Evolutionary conservation across 2,113 vertebrate species (phyloP).

Genomic region (Neogobius melanostomus): DNA sequence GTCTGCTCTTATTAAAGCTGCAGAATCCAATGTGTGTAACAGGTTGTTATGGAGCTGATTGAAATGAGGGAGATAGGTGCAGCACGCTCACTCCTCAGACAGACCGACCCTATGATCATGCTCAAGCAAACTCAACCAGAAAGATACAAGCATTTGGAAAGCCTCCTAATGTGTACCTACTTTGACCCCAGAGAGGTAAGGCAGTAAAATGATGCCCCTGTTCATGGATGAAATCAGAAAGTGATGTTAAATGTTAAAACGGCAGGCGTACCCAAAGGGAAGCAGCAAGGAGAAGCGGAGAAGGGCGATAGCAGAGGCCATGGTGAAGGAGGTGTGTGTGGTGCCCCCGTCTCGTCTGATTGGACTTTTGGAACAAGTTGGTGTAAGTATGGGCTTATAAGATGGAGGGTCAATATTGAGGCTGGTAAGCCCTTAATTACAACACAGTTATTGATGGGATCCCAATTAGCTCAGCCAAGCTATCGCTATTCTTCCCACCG

Average conservation of each 20-base stretch:
- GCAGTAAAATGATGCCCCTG: neutral
- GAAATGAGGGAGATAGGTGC: slow-evolving; percentile 94
- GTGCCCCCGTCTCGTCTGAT: slow-evolving; percentile 98
- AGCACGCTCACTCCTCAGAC: slow-evolving; percentile 90
- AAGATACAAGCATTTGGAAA: slow-evolving; percentile 91
- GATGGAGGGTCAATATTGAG: neutral
- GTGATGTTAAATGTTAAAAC: neutral
- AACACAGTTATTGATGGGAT: no score
- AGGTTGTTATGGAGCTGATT: slow-evolving; percentile 97
- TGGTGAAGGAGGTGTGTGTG: slow-evolving; percentile 95
- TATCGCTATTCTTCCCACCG: no score
- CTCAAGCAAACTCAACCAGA: slow-evolving; percentile 94
- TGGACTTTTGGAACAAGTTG: slow-evolving; percentile 91
- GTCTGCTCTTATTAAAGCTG: neutral
- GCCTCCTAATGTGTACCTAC: slow-evolving; percentile 90
- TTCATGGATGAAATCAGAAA: neutral
- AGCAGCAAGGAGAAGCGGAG: slow-evolving; percentile 96
- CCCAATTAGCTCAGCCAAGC: no score
- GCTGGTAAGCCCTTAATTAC: neutral
- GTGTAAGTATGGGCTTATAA: slow-evolving; percentile 48
- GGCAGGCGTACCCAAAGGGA: slow-evolving; percentile 92
- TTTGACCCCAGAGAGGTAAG: slow-evolving; percentile 97
- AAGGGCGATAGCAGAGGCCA: slow-evolving; percentile 91
- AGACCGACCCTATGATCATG: slow-evolving; percentile 99
- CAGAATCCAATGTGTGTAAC: neutral